Conservation (phyloP, 2,888 invertebrate genomes). For the Metallyticus violacea region DNA sequence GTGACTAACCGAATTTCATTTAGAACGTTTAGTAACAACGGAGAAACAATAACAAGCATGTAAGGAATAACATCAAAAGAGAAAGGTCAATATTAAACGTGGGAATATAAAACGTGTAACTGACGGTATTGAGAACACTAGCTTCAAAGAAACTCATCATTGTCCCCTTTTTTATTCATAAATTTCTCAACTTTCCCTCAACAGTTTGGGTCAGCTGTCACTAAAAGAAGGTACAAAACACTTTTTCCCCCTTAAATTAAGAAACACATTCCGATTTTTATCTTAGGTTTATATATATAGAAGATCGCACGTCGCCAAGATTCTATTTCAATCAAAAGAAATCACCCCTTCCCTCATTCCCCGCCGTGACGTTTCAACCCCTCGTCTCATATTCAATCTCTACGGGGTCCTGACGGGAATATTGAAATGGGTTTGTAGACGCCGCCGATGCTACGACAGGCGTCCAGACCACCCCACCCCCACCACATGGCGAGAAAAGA, state of each 20-base stretch:
- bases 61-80: neutral
- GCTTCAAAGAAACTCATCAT: neutral
- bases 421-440: slow-evolving; percentile 6
- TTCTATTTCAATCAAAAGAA: slow-evolving; percentile 17
- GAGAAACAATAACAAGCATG: neutral
- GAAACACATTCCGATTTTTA: slow-evolving; percentile 2
- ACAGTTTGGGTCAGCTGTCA: slow-evolving; percentile 15
- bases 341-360: neutral
- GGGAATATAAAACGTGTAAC: neutral
- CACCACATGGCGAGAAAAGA: neutral
- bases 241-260: slow-evolving; percentile 8
- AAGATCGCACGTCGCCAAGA: neutral
- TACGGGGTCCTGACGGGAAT: slow-evolving; percentile 10
- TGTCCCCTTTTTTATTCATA: neutral
- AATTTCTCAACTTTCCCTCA: neutral
- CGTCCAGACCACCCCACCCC: neutral
- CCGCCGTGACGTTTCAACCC: neutral
- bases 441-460: neutral
- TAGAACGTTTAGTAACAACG: too few relatives aligned
- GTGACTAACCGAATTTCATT: too few relatives aligned
- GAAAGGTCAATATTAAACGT: neutral
- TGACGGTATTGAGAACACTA: neutral
- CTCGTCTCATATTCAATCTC: slow-evolving; percentile 17
- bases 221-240: neutral
- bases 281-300: neutral